phyloP scores from a whole-genome alignment of 1,140 invertebrate species.

The Yoshiicerus persimilis region DNA sequence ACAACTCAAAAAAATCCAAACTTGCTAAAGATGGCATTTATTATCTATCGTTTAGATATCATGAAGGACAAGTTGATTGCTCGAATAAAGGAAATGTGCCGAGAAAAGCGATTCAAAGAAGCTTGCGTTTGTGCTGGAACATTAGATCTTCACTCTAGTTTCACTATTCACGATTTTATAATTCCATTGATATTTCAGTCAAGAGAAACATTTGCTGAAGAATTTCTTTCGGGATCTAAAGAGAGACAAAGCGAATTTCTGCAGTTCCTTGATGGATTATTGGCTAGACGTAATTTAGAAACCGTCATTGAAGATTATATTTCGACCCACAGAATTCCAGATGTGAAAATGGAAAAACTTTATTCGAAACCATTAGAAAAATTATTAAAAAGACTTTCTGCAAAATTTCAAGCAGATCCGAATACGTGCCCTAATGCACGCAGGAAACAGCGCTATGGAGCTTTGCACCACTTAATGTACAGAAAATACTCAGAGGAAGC shows the following conservation, averaged over 20 bases:
- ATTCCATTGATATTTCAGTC: conserved; percentile 74
- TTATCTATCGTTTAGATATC: conserved; percentile 59
- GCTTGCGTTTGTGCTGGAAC: conserved; percentile 65
- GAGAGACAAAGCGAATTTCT: conserved; percentile 63
- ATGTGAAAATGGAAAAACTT: conserved; percentile 62
- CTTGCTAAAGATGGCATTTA: conserved; percentile 59
- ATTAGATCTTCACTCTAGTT: conserved; percentile 65
- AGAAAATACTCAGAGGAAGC: conserved; percentile 62
- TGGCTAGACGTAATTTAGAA: background rate
- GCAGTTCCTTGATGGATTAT: conserved; percentile 60
- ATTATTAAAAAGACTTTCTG: conserved; percentile 63
- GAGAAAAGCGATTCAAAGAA: conserved; percentile 63
- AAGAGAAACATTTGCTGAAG: conserved; percentile 66
- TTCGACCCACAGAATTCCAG: conserved; percentile 61
- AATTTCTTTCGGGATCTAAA: conserved; percentile 64
- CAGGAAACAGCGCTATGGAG: conserved; percentile 64
- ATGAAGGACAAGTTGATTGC: conserved; percentile 60
- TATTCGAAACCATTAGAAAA: conserved; percentile 64
- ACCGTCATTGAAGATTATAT: conserved; percentile 47
- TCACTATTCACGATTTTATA: conserved; percentile 65
- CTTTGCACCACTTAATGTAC: conserved; percentile 66
- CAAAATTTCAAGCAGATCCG: conserved; percentile 63
- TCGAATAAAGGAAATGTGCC: conserved; percentile 59
- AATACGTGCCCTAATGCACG: conserved; percentile 65
- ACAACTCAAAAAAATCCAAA: conserved; percentile 59